Evolutionary conservation across 1,140 invertebrate genomes (phyloP).

Genomic region (Caenorhabditis briggsae): DNA sequence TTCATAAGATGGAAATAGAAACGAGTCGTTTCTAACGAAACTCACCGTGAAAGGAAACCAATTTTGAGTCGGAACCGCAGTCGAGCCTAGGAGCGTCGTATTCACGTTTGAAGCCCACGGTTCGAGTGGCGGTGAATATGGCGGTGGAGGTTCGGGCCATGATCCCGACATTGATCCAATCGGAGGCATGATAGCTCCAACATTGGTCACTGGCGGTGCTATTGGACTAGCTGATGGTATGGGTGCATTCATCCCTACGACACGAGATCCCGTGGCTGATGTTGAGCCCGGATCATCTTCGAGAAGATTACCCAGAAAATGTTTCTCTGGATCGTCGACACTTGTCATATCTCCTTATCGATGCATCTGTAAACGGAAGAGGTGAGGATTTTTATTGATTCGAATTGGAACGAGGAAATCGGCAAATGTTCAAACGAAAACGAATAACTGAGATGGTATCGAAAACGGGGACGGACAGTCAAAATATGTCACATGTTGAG

Average conservation of each 20-base stretch:
- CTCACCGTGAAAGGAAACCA: not conserved
- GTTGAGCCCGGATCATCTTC: conserved; percentile 55
- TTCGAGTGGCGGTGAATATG: conserved; percentile 23
- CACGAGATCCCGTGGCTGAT: not conserved
- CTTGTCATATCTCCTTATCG: conserved; percentile 36
- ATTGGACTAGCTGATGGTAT: not conserved
- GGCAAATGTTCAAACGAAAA: not conserved
- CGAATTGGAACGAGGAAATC: not conserved
- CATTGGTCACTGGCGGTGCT: not conserved
- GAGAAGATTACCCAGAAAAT: conserved; percentile 58
- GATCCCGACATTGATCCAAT: not conserved
- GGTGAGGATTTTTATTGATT: not conserved
- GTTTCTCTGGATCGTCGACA: conserved; percentile 60
- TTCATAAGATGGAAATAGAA: not conserved
- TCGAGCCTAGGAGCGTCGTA: not conserved
- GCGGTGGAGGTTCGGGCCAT: conserved; percentile 59
- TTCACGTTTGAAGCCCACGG: not conserved
- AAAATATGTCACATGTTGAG: conserved; percentile 21
- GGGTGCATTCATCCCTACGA: not conserved
- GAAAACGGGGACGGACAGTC: not conserved
- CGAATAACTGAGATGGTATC: conserved; percentile 5
- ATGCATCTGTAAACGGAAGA: conserved; percentile 25
- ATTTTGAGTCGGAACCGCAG: not conserved
- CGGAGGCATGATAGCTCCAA: conserved; percentile 36
- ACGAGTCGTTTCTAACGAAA: not conserved